Conservation (phyloP, 2,888 invertebrate species). For the Volucella inflata region DNA sequence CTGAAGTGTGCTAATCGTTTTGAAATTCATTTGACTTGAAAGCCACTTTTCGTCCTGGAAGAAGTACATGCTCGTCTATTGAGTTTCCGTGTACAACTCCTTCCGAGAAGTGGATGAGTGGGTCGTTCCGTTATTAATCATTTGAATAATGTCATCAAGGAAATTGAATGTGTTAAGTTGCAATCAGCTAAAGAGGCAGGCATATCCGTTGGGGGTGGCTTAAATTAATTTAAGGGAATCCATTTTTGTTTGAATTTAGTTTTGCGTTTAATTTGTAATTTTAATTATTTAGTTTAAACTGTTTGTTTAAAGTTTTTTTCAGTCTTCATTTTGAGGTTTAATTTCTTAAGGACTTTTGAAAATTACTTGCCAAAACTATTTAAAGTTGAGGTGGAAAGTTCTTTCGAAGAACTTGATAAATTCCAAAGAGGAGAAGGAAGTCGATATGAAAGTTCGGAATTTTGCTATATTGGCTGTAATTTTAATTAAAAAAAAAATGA, state of each 20-base stretch:
- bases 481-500: too few relatives aligned
- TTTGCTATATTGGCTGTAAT: too few relatives aligned
- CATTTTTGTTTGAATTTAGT: slow-evolving; percentile 40
- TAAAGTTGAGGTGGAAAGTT: not conserved
- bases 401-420: not conserved
- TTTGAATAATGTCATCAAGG: slow-evolving; percentile 40
- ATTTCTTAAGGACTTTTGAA: not conserved
- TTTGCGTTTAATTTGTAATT: not conserved
- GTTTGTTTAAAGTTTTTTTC: not conserved
- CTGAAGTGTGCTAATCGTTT: slow-evolving; percentile 46
- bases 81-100: not conserved
- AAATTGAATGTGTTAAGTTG: slow-evolving; percentile 58
- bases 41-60: not conserved
- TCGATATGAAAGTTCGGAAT: too few relatives aligned
- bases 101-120: not conserved
- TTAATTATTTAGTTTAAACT: not conserved
- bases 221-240: slow-evolving; percentile 50
- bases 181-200: slow-evolving; percentile 21
- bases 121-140: slow-evolving; percentile 15
- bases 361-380: slow-evolving; percentile 8
- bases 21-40: slow-evolving; percentile 52
- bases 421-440: too few relatives aligned
- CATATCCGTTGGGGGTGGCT: slow-evolving; percentile 2
- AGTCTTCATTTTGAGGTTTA: not conserved
- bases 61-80: not conserved